phyloP scores from a whole-genome alignment of 2,113 vertebrate genomes.

The Mormyrus iriodes region DNA sequence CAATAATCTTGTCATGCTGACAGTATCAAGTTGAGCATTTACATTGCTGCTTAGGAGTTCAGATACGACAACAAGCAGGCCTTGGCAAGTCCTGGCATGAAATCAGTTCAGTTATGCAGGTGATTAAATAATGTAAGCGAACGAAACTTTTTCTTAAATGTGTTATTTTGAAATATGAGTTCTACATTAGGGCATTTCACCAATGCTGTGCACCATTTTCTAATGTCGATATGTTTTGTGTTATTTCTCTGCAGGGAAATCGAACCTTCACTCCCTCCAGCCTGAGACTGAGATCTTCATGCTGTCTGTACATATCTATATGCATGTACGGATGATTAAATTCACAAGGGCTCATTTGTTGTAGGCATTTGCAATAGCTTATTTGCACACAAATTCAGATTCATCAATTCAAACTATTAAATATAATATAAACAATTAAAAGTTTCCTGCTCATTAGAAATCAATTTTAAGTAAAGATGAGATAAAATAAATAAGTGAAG shows the following conservation, averaged over 20 bases:
- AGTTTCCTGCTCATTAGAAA: background rate
- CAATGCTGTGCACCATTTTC: background rate
- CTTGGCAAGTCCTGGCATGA: background rate
- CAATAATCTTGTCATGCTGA: background rate
- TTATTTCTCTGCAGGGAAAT: background rate
- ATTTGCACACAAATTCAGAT: background rate
- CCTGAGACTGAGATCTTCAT: background rate
- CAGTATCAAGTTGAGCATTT: background rate
- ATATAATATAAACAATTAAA: background rate
- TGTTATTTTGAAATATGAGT: background rate
- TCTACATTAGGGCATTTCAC: conserved; percentile 13
- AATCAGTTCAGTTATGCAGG: background rate
- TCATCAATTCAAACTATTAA: background rate
- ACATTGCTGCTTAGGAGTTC: background rate
- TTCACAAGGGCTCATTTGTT: background rate
- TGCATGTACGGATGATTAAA: background rate
- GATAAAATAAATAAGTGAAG: background rate
- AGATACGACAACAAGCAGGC: background rate
- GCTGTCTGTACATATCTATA: background rate
- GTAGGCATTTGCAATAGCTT: background rate
- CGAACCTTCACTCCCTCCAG: background rate
- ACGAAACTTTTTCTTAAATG: background rate
- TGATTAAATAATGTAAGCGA: background rate
- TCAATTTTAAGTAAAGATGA: background rate
- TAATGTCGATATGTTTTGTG: background rate